Percentiles rank a stretch among this genome's conserved stretches.
Evolutionary conservation across 2,113 vertebrate genomes (phyloP).

Genomic region (Entelurus aequoreus): DNA sequence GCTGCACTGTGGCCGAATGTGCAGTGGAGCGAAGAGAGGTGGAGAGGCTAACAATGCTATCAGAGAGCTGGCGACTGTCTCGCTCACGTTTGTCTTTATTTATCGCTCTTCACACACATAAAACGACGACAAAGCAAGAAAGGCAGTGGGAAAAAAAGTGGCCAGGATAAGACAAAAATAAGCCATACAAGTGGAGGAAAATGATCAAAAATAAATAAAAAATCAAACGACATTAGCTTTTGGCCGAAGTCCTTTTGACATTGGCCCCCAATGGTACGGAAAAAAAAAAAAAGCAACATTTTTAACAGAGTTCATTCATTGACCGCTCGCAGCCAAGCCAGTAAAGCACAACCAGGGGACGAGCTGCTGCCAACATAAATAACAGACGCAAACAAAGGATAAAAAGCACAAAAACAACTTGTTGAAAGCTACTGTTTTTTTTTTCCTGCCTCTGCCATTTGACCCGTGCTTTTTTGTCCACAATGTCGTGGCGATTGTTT

Average conservation of each 20-base stretch:
- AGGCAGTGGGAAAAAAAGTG: slow-evolving; percentile 28
- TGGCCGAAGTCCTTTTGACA: slow-evolving; percentile 57
- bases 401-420: slow-evolving; percentile 47
- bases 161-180: slow-evolving; percentile 24
- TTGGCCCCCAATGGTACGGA: slow-evolving; percentile 58
- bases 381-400: slow-evolving; percentile 54
- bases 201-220: slow-evolving; percentile 22
- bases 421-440: slow-evolving; percentile 19
- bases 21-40: slow-evolving; percentile 68
- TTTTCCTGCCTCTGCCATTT: slow-evolving; percentile 15
- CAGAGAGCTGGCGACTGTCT: slow-evolving; percentile 60
- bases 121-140: slow-evolving; percentile 52
- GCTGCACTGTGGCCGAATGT: slow-evolving; percentile 49
- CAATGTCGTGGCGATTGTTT: slow-evolving; percentile 20
- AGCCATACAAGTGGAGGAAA: slow-evolving; percentile 17
- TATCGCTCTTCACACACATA: slow-evolving; percentile 68
- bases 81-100: slow-evolving; percentile 60
- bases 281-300: slow-evolving; percentile 50
- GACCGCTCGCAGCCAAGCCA: slow-evolving; percentile 38
- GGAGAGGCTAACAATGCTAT: slow-evolving; percentile 72
- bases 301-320: slow-evolving; percentile 60
- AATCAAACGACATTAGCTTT: slow-evolving; percentile 22
- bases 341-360: slow-evolving; percentile 33
- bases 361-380: slow-evolving; percentile 40
- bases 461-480: slow-evolving; percentile 49